Base-by-base conservation (phyloP, 2,113 vertebrate genomes). In the Hiodon tergisus region DNA sequence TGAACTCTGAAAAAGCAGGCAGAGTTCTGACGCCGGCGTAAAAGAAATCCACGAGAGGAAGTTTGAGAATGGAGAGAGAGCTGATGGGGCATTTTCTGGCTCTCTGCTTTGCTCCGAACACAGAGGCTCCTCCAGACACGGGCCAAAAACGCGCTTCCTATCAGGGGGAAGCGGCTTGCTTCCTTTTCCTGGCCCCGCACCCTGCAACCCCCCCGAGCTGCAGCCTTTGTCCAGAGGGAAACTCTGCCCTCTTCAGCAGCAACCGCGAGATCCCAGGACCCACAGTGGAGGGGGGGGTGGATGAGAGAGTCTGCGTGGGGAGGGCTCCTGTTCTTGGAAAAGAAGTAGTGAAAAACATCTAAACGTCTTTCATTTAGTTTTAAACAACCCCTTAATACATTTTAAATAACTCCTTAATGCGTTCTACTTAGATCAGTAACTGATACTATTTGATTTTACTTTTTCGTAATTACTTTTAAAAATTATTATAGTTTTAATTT, bases 81-180 rank as follows among this genome's bases (percentile, higher is more conserved):
- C 90, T 91, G 89, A 90, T 88, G 85, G 85, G 83, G 88, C 84
- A 85, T 78, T 93, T 90, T 92, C 82, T 85, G 84, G 85, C 84
- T 91, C 89, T 88, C 84, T 87, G 87, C 86, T 31, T 31, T 87
- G 48, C 87, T 90, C 76, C 87, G 79, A 87, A 87, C 85, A 89
- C 89, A 87, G 75, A 82, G 82, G 79, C 82, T 86, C 84, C 80
- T 89, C 85, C 82, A 89, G 74, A 78, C 86, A 88, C 81, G 84
- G 83, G 74, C 78, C 86, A 89, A 68, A 70, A 53, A 71, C 63
- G n/a, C 73, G 69, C 69, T 77, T 88, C 84, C 48, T 95, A 94
- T 94, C 93, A 91, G 85, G 88, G 94, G 93, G 92, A 95, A 95
- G 91, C 87, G 75, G 90, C 81, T 87, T 89, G 85, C 86, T 93